These are phyloP conservation scores for Tenodera sinensis DNA, from an alignment of 2,888 invertebrate genomes.

Conservation along the genomic window DNA sequence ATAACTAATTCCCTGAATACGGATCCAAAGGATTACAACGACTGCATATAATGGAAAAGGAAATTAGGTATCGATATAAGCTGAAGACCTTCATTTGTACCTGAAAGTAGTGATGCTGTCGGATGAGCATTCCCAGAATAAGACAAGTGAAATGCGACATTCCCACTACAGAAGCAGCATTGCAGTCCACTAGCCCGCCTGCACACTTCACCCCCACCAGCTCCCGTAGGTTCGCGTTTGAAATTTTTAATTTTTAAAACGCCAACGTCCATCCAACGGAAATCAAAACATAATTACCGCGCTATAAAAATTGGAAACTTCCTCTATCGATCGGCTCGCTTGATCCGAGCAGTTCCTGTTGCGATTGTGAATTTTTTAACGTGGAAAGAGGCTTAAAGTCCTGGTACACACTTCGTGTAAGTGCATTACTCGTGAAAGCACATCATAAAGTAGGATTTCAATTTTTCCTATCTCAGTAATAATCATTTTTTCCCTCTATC, in stretches of 20 bases:
- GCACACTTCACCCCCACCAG: too few species aligned
- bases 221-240: background rate
- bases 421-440: constrained; percentile 12
- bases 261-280: constrained; percentile 6
- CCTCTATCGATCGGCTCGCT: constrained; percentile 5
- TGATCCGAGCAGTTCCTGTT: background rate
- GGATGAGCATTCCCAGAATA: too few species aligned
- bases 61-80: too few species aligned
- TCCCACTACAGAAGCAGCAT: background rate
- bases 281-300: constrained; percentile 15
- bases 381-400: constrained; percentile 5
- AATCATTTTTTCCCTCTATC: background rate
- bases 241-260: constrained; percentile 14
- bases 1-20: too few species aligned
- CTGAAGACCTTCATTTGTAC: too few species aligned
- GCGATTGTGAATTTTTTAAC: constrained; percentile 11
- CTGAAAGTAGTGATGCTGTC: too few species aligned
- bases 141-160: background rate
- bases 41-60: too few species aligned
- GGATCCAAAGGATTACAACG: too few species aligned
- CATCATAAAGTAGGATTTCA: background rate
- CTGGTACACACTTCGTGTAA: constrained; percentile 1
- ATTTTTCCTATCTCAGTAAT: background rate
- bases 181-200: background rate
- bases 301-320: constrained; percentile 16